Conservation (phyloP, 1,140 invertebrate species). For the Drosophila malerkotliana region DNA sequence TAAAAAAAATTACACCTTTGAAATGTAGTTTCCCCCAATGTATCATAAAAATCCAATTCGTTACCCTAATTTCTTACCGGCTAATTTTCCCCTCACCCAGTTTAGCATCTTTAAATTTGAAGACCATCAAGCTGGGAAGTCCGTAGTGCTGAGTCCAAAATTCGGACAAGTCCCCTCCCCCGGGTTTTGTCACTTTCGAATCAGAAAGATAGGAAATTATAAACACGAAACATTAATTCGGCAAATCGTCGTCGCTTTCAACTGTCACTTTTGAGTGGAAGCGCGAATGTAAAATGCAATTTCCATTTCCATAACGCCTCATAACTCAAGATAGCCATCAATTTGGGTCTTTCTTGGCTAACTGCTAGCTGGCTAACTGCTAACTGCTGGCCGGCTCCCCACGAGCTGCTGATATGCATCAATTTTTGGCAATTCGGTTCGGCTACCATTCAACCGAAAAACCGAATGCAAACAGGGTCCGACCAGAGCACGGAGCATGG, state of each 20-base stretch:
- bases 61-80: conserved; percentile 19
- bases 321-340: conserved; percentile 63
- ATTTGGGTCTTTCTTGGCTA: conserved; percentile 26
- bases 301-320: conserved; percentile 63
- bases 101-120: conserved; percentile 39
- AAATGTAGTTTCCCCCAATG: background rate
- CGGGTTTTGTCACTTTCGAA: conserved; percentile 44
- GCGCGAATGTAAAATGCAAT: conserved; percentile 50
- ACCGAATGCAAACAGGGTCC: conserved; percentile 69
- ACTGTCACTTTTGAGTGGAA: conserved; percentile 32
- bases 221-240: conserved; percentile 49
- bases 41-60: conserved; percentile 28
- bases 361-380: conserved; percentile 16
- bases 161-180: background rate
- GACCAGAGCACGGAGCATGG: conserved; percentile 1
- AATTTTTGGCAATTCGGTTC: conserved; percentile 64
- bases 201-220: conserved; percentile 37
- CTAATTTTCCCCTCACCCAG: conserved; percentile 39
- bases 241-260: conserved; percentile 48
- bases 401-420: conserved; percentile 46
- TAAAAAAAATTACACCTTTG: no score
- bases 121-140: conserved; percentile 9
- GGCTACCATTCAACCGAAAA: conserved; percentile 37
- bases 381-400: conserved; percentile 19
- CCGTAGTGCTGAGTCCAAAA: background rate